These are phyloP conservation scores for Anastrepha ludens DNA, from an alignment of 1,140 invertebrate genomes.

Conservation along the genomic window DNA sequence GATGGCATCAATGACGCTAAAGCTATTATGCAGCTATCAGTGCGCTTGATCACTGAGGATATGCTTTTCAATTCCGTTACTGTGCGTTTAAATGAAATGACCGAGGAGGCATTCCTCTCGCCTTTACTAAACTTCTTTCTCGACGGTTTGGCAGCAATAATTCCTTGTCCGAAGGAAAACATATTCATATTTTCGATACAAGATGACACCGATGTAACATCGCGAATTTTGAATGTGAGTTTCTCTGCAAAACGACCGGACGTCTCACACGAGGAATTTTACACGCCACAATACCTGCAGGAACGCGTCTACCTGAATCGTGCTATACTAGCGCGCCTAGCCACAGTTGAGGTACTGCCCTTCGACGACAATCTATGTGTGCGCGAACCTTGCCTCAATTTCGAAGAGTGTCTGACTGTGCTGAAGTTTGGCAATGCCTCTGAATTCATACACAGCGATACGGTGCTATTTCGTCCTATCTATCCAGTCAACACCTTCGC, in stretches of 20 bases:
- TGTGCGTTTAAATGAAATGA: constrained; percentile 94
- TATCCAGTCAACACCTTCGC: constrained; percentile 96
- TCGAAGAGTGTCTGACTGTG: constrained; percentile 93
- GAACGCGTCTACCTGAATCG: constrained; percentile 96
- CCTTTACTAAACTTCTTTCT: constrained; percentile 92
- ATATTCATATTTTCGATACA: constrained; percentile 96
- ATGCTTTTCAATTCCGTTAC: constrained; percentile 97
- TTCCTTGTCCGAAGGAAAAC: constrained; percentile 93
- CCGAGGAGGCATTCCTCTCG: constrained; percentile 93
- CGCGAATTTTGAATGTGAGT: constrained; percentile 93
- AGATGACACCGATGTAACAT: constrained; percentile 91
- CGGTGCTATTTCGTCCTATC: constrained; percentile 94
- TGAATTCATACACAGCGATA: constrained; percentile 92
- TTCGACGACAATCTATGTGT: constrained; percentile 99
- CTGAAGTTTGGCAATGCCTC: constrained; percentile 96
- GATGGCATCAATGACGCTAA: constrained; percentile 94
- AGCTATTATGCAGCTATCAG: constrained; percentile 90
- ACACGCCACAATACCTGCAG: constrained; percentile 90
- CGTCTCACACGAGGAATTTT: constrained; percentile 86
- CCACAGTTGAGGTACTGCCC: constrained; percentile 92
- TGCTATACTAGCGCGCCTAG: constrained; percentile 87
- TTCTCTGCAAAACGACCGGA: constrained; percentile 91
- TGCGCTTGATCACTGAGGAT: constrained; percentile 93
- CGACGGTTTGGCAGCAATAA: constrained; percentile 92
- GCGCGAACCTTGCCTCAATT: constrained; percentile 96